Evolutionary conservation across 2,113 vertebrate species (phyloP), one percentile per base, ranked within the genome.

Genomic region (Scartelaos histophorus): DNA sequence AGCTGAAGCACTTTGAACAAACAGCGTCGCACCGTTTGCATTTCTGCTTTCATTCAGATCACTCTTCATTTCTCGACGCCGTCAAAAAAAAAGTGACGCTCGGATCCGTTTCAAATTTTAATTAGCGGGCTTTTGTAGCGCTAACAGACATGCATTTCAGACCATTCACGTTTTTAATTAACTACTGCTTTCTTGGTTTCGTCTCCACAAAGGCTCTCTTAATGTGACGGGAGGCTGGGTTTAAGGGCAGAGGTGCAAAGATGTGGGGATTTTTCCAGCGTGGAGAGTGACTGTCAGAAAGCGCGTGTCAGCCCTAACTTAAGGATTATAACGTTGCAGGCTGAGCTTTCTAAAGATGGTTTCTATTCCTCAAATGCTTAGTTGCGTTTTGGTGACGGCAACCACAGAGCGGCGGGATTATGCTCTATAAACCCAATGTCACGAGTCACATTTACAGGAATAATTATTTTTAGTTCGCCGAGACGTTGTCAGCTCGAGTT

Each of bases 131-230:
- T 93, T 88, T 93, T 91, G 89, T 89, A 75, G 78, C 80, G 81
- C 76, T 79, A 88, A 90, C 85, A 90, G 88, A 87, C 88, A 86
- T 87, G 90, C 82, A 87, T 90, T 54, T 91, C 87, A 89, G 84
- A 79, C 85, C 80, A 69, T 90, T 92, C 90, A 90, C 73, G 88
- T 87, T 87, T 93, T 93, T 93, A 93, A 93, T 92, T 93, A 94
- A 91, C 87, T 88, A 85, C 85, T 73, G 84, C 88, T 79, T 90
- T 87, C 24, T 92, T 87, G 90, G 86, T 90, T 90, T 92, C 83
- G 78, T 70, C 82, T 85, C 89, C 89, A 93, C 88, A 91, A 91
- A 92, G 88, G 82, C 73, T 73, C 68, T 65, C 25, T 76, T 64
- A 46, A 22, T 72, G 71, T 69, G 51, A 75, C 61, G 19, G 53